These are phyloP conservation scores for Cromileptes altivelis DNA, from an alignment of 2,113 vertebrate genomes.

Conservation along the genomic window DNA sequence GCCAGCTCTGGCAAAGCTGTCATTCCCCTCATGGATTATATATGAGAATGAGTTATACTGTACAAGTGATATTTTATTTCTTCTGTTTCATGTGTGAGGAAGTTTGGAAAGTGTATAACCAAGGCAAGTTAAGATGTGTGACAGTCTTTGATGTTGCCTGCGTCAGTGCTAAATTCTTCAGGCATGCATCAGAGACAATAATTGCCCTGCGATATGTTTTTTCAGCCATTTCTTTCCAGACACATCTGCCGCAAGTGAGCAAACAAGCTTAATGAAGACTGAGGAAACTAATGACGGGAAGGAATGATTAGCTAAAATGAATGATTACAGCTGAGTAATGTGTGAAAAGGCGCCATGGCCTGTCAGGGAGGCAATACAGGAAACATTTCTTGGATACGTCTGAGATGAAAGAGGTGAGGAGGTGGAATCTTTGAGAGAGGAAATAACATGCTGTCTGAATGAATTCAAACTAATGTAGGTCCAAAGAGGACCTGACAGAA, in stretches of 20 bases:
- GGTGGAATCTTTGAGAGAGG: conserved; percentile 22
- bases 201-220: neutral
- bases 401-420: conserved; percentile 43
- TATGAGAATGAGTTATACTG: neutral
- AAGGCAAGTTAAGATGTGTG: neutral
- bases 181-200: neutral
- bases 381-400: conserved; percentile 24
- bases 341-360: neutral
- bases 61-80: neutral
- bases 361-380: neutral
- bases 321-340: conserved; percentile 3
- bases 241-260: neutral
- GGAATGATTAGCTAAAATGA: conserved; percentile 16
- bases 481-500: conserved; percentile 8
- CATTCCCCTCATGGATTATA: neutral
- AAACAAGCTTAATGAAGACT: conserved; percentile 29
- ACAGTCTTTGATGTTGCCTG: conserved; percentile 8
- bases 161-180: neutral
- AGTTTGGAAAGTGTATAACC: neutral
- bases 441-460: conserved; percentile 40
- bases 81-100: neutral
- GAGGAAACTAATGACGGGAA: neutral
- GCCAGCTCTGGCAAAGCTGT: neutral
- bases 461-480: neutral
- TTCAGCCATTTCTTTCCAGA: neutral